phyloP scores from a whole-genome alignment of 2,113 vertebrate species.

The Trematocara zebra region DNA sequence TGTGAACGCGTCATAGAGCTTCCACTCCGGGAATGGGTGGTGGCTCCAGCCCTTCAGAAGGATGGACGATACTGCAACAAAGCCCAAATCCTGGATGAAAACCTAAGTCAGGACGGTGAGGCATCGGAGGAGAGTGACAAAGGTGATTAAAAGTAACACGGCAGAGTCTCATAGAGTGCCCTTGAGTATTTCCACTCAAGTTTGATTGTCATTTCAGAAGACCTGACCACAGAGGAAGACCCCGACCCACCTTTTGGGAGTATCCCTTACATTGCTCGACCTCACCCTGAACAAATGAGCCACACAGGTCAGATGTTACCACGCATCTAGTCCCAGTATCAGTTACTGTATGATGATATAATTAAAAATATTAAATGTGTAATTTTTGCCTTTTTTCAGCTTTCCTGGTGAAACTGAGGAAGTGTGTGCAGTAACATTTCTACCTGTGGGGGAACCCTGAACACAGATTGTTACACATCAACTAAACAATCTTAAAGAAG shows the following conservation, averaged over 20 bases:
- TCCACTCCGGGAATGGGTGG: constrained; percentile 79
- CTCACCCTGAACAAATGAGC: constrained; percentile 72
- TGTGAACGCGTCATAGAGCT: constrained; percentile 85
- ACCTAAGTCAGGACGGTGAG: constrained; percentile 40
- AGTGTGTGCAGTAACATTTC: constrained; percentile 55
- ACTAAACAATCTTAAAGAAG: not conserved
- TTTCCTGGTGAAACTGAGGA: constrained; percentile 89
- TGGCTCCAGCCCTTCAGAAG: constrained; percentile 77
- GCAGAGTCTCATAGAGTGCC: not conserved
- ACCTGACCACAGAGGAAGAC: not conserved
- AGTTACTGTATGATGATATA: not conserved
- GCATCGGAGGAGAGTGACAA: constrained; percentile 21
- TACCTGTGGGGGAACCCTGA: not conserved
- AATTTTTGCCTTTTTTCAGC: constrained; percentile 67
- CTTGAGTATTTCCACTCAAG: not conserved
- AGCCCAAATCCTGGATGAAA: constrained; percentile 24
- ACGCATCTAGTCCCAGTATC: not conserved
- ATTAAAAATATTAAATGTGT: not conserved
- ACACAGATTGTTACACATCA: not conserved
- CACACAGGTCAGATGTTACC: constrained; percentile 80
- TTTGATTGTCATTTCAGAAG: constrained; percentile 31
- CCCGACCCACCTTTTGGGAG: constrained; percentile 48
- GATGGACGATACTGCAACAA: constrained; percentile 62
- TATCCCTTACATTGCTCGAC: constrained; percentile 81
- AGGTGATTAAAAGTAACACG: constrained; percentile 38